Conservation (phyloP, 2,113 vertebrate genomes). For the Perca fluviatilis region DNA sequence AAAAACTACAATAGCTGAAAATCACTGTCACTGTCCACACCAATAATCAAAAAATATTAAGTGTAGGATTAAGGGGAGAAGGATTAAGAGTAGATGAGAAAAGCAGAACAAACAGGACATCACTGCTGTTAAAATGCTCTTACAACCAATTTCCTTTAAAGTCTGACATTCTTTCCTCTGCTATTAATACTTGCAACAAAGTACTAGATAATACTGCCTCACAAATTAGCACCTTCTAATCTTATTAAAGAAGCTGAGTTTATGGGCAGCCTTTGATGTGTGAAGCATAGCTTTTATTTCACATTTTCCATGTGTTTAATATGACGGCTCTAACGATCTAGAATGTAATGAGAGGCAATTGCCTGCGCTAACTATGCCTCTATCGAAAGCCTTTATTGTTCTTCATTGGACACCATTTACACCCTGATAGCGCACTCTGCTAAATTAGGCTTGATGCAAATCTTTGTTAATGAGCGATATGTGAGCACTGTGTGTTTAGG, state of each 20-base stretch:
- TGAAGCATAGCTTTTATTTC: slow-evolving; percentile 59
- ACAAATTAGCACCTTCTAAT: slow-evolving; percentile 54
- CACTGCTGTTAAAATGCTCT: slow-evolving; percentile 12
- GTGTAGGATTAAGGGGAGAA: slow-evolving; percentile 26
- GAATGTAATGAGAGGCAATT: slow-evolving; percentile 77
- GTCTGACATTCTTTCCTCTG: slow-evolving; percentile 10
- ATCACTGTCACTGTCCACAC: slow-evolving; percentile 7
- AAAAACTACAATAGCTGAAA: neutral
- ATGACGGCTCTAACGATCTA: slow-evolving; percentile 69
- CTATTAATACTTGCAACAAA: slow-evolving; percentile 17
- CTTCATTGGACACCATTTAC: slow-evolving; percentile 77
- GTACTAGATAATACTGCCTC: slow-evolving; percentile 15
- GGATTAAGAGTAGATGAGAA: slow-evolving; percentile 43
- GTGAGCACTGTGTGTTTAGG: slow-evolving; percentile 73
- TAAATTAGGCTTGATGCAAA: slow-evolving; percentile 78
- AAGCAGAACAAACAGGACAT: slow-evolving; percentile 40
- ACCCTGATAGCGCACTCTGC: slow-evolving; percentile 73
- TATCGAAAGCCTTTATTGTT: slow-evolving; percentile 76
- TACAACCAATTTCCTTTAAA: slow-evolving; percentile 21
- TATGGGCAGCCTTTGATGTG: slow-evolving; percentile 59
- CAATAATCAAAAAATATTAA: slow-evolving; percentile 14
- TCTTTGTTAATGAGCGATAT: slow-evolving; percentile 77
- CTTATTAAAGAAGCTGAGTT: slow-evolving; percentile 39
- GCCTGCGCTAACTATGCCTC: slow-evolving; percentile 58
- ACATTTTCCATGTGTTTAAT: slow-evolving; percentile 75